Percentiles rank a stretch among this genome's conserved stretches.
phyloP scores from a whole-genome alignment of 2,113 vertebrate genomes.

The Leptodactylus fuscus region DNA sequence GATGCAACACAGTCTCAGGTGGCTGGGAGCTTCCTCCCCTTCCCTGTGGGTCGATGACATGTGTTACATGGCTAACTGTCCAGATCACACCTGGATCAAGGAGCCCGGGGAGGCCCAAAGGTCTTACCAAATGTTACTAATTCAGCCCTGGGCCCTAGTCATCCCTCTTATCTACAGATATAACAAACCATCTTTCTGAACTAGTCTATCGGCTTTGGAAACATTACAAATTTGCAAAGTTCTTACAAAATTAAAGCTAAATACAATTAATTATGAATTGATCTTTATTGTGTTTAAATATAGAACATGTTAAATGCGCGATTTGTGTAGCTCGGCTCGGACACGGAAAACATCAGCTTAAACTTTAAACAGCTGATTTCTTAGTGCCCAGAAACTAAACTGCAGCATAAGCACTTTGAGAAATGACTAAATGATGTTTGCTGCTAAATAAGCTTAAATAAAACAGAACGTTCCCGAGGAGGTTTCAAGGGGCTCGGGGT shows the following conservation, averaged over 20 bases:
- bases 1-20: too few relatives aligned
- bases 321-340: constrained; percentile 12
- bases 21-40: too few relatives aligned
- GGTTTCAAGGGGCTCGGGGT: neutral
- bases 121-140: too few relatives aligned
- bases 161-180: too few relatives aligned
- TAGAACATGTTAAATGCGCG: constrained; percentile 29
- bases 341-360: neutral
- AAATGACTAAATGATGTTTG: neutral
- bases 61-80: too few relatives aligned
- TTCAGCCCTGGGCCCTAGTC: too few relatives aligned
- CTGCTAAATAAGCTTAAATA: constrained; percentile 32
- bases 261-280: too few relatives aligned
- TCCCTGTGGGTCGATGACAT: too few relatives aligned
- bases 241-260: neutral
- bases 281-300: constrained; percentile 46
- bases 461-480: neutral
- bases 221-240: too few relatives aligned
- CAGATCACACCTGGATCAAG: too few relatives aligned
- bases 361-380: constrained; percentile 11
- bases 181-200: neutral
- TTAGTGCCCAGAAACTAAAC: neutral
- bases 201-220: too few relatives aligned
- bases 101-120: too few relatives aligned
- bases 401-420: constrained; percentile 8